Evolutionary conservation across 2,113 vertebrate species (phyloP).

Genomic region (Pseudopipra pipra): DNA sequence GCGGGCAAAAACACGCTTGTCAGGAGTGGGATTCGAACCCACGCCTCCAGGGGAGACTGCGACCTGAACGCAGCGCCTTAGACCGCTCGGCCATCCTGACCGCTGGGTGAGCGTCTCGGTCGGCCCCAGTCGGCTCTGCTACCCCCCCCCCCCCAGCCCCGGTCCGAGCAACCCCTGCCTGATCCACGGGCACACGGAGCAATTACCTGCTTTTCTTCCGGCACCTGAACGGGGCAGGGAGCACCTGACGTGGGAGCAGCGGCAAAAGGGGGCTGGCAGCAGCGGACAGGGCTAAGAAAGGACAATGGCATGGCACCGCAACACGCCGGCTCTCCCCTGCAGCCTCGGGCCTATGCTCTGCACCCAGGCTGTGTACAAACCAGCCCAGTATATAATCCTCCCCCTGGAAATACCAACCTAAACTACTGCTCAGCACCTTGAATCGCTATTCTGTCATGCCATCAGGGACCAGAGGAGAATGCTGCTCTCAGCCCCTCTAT

Average conservation of each 20-base stretch:
- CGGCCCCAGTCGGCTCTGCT: rapidly evolving
- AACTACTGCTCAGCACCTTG: rapidly evolving
- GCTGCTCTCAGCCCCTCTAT: neutral
- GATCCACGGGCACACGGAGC: neutral
- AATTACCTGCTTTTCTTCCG: neutral
- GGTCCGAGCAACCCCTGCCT: too few species aligned
- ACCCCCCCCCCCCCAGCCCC: rapidly evolving
- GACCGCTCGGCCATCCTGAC: slow-evolving; percentile 81
- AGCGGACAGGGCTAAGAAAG: neutral
- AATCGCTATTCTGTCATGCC: rapidly evolving
- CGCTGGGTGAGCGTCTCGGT: rapidly evolving
- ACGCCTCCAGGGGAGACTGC: slow-evolving; percentile 76
- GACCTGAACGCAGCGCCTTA: slow-evolving; percentile 81
- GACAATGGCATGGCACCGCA: neutral
- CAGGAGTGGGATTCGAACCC: slow-evolving; percentile 75
- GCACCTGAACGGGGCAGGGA: rapidly evolving
- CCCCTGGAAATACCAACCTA: rapidly evolving
- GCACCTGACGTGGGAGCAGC: neutral
- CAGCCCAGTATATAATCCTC: rapidly evolving
- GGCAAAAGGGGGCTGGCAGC: neutral
- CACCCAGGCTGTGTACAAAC: neutral
- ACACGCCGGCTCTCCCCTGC: rapidly evolving
- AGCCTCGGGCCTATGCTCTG: neutral
- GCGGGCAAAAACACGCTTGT: rapidly evolving
- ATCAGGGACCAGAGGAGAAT: rapidly evolving